These are phyloP conservation scores for Catharus ustulatus DNA, from an alignment of 2,797 vertebrate species.

Conservation along the genomic window DNA sequence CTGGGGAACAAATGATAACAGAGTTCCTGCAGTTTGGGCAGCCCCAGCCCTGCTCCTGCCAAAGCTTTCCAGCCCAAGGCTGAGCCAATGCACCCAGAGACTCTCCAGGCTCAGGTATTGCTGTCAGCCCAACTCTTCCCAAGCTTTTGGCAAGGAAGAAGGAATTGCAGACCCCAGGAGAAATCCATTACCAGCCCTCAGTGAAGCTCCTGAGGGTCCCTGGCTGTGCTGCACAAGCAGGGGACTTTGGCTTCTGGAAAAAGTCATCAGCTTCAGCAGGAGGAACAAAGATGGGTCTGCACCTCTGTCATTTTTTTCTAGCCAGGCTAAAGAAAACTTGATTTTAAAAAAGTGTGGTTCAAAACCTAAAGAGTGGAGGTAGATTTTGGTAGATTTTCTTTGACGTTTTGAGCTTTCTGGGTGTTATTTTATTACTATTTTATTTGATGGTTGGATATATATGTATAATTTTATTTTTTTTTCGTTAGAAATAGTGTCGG, in stretches of 20 bases:
- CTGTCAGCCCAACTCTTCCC: neutral
- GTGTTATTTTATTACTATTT: neutral
- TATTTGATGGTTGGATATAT: neutral
- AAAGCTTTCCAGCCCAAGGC: neutral
- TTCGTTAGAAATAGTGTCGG: neutral
- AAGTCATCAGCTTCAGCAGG: neutral
- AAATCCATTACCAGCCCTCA: neutral
- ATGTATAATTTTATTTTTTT: neutral
- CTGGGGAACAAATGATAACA: neutral
- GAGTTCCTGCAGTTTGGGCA: neutral
- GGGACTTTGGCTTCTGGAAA: neutral
- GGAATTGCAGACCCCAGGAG: neutral
- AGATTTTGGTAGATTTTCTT: neutral
- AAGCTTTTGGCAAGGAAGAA: neutral
- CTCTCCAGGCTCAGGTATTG: neutral
- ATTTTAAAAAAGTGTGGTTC: neutral
- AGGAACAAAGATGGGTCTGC: neutral
- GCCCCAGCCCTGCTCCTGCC: neutral
- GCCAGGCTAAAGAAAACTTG: neutral
- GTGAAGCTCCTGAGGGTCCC: neutral
- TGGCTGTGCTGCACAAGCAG: neutral
- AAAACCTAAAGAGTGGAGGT: neutral
- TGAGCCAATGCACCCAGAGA: neutral
- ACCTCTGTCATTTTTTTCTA: neutral
- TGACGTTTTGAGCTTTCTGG: neutral